Evolutionary conservation across 2,797 vertebrate species (phyloP), one percentile per base, ranked within the genome.

Genomic region (Varecia variegata): DNA sequence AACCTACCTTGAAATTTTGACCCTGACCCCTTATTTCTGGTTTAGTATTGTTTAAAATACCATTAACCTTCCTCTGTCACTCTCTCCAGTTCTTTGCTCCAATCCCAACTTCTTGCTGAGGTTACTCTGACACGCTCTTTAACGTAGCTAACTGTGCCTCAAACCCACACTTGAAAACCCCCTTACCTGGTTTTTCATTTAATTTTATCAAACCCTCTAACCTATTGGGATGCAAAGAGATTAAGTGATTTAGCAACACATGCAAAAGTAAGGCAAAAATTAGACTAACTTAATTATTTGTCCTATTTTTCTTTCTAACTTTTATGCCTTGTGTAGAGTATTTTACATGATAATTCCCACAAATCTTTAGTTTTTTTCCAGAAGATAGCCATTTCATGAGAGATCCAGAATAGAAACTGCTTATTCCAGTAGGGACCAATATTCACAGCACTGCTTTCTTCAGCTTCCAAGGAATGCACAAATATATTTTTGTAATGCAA

Each of bases 361-460:
- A 90, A 82, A 92, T 90, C 13, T 93, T 87, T 89, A 47, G 47
- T 74, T 83, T 93, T 86, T 65, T 76, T 71, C 70, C 76, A 96
- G 9, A 86, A n/a, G 76, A 96, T 65, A 94, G 67, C 71, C 88
- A 84, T 93, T 95, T 93, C 54, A 85, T 92, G 30, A 58, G 90
- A 50, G 88, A 89, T 56, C 54, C 76, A 93, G 70, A 95, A 95
- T 93, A 96, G 76, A 97, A 97, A 94, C 47, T 89, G 81, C 90
- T 97, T 96, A 94, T 97, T 81, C 80, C 90, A 88, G 0, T 18
- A 95, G 95, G 65, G 93, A 85, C 79, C 2, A 11, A 84, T 90
- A 94, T 81, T 86, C 91, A 90, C 56, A 77, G 15, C 8, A 3
- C 23, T 79, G n/a, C 54, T 94, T 95, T 93, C 80, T 25, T 87